Conservation (phyloP, 2,113 vertebrate species). For the Montifringilla adamsi region DNA sequence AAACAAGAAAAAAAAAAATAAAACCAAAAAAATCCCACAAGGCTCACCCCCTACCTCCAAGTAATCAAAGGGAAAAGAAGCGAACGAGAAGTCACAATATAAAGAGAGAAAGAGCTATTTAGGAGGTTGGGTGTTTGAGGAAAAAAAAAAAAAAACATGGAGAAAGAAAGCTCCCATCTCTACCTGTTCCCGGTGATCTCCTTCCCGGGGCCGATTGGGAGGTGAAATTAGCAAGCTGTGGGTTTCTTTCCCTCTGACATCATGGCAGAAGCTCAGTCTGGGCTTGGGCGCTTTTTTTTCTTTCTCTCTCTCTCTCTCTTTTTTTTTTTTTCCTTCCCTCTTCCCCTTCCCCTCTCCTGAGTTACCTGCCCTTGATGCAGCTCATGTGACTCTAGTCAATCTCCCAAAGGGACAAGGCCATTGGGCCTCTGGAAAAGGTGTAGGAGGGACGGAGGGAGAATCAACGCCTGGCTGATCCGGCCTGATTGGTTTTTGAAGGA, state of each 20-base stretch:
- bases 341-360: constrained; percentile 48
- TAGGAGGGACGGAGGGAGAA: constrained; percentile 75
- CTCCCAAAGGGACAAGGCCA: constrained; percentile 44
- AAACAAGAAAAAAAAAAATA: background rate
- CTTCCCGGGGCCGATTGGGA: constrained; percentile 78
- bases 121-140: background rate
- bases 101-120: constrained; percentile 70
- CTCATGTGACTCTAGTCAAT: constrained; percentile 76
- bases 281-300: background rate
- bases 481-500: constrained; percentile 64
- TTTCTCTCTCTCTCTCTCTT: background rate
- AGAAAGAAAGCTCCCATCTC: constrained; percentile 44
- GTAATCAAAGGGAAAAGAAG: constrained; percentile 85
- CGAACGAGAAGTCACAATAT: constrained; percentile 71
- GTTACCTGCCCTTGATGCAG: constrained; percentile 86
- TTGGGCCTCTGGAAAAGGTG: constrained; percentile 83
- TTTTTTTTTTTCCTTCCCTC: background rate
- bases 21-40: constrained; percentile 60
- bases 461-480: constrained; percentile 33
- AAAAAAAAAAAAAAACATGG: background rate
- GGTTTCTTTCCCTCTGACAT: constrained; percentile 83
- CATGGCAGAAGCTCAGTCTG: constrained; percentile 79
- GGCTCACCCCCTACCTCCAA: constrained; percentile 78
- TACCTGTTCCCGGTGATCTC: constrained; percentile 83
- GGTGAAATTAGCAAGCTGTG: constrained; percentile 76